Evolutionary conservation across 2,888 invertebrate species (phyloP), one percentile per base, ranked within the genome.

Genomic region (Iselma pallidipennis): DNA sequence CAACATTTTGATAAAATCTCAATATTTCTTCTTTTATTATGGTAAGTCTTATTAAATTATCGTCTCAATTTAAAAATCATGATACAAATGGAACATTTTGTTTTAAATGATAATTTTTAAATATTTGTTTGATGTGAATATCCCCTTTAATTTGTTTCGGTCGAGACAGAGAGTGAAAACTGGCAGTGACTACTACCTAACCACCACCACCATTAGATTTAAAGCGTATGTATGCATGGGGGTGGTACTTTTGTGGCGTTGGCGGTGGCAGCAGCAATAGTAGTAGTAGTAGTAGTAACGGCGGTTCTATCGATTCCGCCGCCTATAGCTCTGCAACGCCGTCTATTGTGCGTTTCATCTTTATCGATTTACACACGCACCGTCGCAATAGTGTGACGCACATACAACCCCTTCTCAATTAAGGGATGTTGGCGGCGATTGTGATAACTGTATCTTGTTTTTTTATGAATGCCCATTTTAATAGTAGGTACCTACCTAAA

Each of bases 291-390:
- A n/a, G n/a, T n/a, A n/a, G n/a, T n/a, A 51, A 45, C 33, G 23
- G 23, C 26, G 31, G 29, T 37, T 51, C 33, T 57, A 57, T 57
- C 57, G 57, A 57, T 57, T 57, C 49, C 42, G 1, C 42, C 42
- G 51, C 57, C 57, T 51, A 57, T 26, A 51, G 31, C 21, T 42
- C 51, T 57, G 51, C 26, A 55, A 49, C 55, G 21, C 23, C 49
- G 55, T 55, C 49, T 10, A 33, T 12, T 25, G 57, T 57, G 57
- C 57, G 57, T 57, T 57, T 52, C 28, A 28, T 48, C 48, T 52
- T 19, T 57, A 57, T 57, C 45, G 57, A 52, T 52, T 42, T 42
- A 29, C 48, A 57, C 48, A 52, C 57, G 51, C 57, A 51, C 42
- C 33, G 21, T 26, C 57, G 10, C 50, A 51, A 51, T 51, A n/a